These are phyloP conservation scores for Bombus polaris DNA, from an alignment of 1,140 invertebrate genomes.

Conservation along the genomic window DNA sequence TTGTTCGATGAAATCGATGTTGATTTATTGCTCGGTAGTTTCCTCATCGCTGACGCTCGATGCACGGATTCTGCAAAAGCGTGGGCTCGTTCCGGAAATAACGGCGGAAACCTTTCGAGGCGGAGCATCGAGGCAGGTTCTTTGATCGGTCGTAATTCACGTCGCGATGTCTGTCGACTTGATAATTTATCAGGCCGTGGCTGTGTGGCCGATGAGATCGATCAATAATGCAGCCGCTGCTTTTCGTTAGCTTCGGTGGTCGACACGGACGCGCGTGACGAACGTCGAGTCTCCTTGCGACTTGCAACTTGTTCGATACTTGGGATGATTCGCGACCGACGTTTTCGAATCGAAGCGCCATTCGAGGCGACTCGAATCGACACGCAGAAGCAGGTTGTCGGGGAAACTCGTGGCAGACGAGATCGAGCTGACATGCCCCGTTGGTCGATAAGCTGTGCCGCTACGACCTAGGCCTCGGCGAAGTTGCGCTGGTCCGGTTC, in stretches of 20 bases:
- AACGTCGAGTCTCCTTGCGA: no score
- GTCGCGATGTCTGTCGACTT: conserved; percentile 12
- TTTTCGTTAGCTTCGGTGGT: not conserved
- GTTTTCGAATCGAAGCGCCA: not conserved
- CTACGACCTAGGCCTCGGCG: conserved; percentile 50
- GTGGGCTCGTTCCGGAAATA: conserved; percentile 31
- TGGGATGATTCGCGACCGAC: no score
- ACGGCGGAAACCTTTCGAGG: conserved; percentile 14
- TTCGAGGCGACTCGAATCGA: no score
- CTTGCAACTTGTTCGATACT: no score
- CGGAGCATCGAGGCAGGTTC: not conserved
- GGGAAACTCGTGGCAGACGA: not conserved
- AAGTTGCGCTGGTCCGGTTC: conserved; percentile 32
- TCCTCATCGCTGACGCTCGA: not conserved
- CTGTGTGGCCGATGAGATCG: conserved; percentile 6
- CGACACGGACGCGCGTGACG: no score
- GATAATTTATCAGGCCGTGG: conserved; percentile 13
- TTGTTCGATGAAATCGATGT: not conserved
- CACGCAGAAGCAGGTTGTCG: not conserved
- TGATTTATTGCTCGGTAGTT: not conserved
- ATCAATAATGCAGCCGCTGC: conserved; percentile 32
- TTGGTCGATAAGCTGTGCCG: conserved; percentile 47
- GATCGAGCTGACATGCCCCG: not conserved
- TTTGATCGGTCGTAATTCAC: conserved; percentile 27
- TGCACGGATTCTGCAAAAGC: not conserved